phyloP scores from a whole-genome alignment of 2,113 vertebrate genomes.

The Hemiprocne comata region DNA sequence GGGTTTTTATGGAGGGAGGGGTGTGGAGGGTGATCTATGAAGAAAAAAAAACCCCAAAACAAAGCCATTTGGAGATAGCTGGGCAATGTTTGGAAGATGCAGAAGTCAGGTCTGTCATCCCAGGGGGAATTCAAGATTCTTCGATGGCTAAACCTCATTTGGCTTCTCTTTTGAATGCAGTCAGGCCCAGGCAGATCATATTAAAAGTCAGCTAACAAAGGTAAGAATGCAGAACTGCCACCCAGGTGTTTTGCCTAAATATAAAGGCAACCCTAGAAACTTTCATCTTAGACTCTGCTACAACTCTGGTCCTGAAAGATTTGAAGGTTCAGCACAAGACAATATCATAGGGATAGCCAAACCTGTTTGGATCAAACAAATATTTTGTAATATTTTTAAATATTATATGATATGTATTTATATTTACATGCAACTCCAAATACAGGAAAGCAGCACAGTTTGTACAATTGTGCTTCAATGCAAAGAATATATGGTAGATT shows the following conservation, averaged over 20 bases:
- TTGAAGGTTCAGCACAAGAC: neutral
- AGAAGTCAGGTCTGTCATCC: neutral
- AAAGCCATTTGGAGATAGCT: neutral
- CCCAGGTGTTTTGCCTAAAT: neutral
- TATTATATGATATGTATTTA: neutral
- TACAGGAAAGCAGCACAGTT: neutral
- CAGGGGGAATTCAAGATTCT: neutral
- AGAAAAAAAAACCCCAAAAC: no score
- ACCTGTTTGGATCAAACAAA: neutral
- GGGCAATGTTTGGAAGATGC: neutral
- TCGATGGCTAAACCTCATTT: neutral
- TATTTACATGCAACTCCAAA: neutral
- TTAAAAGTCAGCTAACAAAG: neutral
- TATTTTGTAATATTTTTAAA: neutral
- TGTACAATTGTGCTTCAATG: neutral
- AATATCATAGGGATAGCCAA: neutral
- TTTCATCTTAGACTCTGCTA: neutral
- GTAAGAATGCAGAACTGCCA: neutral
- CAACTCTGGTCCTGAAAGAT: neutral
- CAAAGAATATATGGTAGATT: neutral
- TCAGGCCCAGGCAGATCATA: neutral
- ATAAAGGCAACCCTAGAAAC: neutral
- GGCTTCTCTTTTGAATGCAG: neutral
- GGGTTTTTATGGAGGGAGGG: neutral
- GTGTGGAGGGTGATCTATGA: rapidly evolving